A percentile compares a stretch with the other conserved stretches of the same genome.
Conservation (phyloP, 92 coral and sea anemone species). For the Actinernus sp. region DNA sequence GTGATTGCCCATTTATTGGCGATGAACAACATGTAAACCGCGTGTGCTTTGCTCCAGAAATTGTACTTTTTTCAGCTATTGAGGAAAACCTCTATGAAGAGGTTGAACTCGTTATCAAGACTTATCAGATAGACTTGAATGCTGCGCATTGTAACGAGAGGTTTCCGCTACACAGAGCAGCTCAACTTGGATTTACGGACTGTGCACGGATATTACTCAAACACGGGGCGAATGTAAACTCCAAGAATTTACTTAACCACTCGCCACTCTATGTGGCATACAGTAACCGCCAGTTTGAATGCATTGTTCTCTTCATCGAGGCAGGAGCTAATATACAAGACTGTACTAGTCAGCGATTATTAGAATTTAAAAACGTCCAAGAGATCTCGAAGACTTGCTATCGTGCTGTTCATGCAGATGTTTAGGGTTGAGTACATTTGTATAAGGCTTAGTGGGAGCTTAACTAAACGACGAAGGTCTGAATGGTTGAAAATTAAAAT, state of each 20-base stretch:
- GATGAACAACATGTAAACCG: not conserved
- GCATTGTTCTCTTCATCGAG: conserved; percentile 70
- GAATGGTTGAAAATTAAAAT: no score
- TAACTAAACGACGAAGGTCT: no score
- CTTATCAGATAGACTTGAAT: conserved; percentile 56
- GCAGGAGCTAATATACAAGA: conserved; percentile 73
- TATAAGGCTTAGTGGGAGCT: no score
- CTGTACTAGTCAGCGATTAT: conserved; percentile 53
- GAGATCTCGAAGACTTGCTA: conserved; percentile 58
- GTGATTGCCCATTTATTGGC: not conserved
- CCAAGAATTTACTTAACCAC: conserved; percentile 29
- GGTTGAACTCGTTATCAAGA: conserved; percentile 33
- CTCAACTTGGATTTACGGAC: conserved; percentile 53
- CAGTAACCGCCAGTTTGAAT: conserved; percentile 62
- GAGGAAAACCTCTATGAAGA: conserved; percentile 57
- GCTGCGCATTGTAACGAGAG: conserved; percentile 19
- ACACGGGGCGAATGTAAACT: conserved; percentile 65
- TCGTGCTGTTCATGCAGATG: conserved; percentile 31
- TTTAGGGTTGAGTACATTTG: no score
- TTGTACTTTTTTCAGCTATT: conserved; percentile 51
- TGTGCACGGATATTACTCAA: conserved; percentile 58
- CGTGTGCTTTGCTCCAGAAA: conserved; percentile 54
- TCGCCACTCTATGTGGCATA: conserved; percentile 55
- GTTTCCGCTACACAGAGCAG: conserved; percentile 74
- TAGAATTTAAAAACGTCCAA: conserved; percentile 50